A percentile compares a stretch with the other conserved stretches of the same genome.
Evolutionary conservation across 1,140 invertebrate species (phyloP).

Genomic region (Heliconius hewitsoni): DNA sequence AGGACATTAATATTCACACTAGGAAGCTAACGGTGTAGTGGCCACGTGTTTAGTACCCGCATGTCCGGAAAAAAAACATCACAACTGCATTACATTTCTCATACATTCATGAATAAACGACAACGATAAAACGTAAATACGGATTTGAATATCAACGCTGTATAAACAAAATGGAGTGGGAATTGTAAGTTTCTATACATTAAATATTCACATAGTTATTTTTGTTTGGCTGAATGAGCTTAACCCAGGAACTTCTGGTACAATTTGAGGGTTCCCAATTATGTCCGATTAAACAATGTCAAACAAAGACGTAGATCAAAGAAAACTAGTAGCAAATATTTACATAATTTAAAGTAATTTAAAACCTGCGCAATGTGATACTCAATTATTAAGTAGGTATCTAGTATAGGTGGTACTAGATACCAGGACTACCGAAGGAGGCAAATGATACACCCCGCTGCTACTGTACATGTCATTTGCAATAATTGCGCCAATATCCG

Average conservation of each 20-base stretch:
- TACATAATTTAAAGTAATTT: neutral
- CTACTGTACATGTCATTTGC: slow-evolving; percentile 37
- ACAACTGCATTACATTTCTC: slow-evolving; percentile 52
- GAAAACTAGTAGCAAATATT: neutral
- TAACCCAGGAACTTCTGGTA: no score
- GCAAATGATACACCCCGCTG: slow-evolving; percentile 42
- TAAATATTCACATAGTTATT: neutral
- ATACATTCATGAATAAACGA: slow-evolving; percentile 44
- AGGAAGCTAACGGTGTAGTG: slow-evolving; percentile 52
- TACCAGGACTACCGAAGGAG: slow-evolving; percentile 8
- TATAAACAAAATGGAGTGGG: neutral
- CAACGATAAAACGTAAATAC: slow-evolving; percentile 30
- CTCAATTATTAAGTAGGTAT: neutral
- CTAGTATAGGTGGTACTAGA: neutral
- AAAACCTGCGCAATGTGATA: neutral
- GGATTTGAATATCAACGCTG: slow-evolving; percentile 1
- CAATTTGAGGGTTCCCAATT: no score
- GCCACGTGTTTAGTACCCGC: slow-evolving; percentile 61
- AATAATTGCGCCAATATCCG: slow-evolving; percentile 66
- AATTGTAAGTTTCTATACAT: neutral
- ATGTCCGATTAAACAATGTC: no score
- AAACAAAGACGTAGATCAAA: no score
- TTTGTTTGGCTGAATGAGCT: no score
- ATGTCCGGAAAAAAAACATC: slow-evolving; percentile 58
- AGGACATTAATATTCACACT: slow-evolving; percentile 60